Evolutionary conservation across 2,797 vertebrate genomes (phyloP).

Genomic region (Eulemur coronatus): DNA sequence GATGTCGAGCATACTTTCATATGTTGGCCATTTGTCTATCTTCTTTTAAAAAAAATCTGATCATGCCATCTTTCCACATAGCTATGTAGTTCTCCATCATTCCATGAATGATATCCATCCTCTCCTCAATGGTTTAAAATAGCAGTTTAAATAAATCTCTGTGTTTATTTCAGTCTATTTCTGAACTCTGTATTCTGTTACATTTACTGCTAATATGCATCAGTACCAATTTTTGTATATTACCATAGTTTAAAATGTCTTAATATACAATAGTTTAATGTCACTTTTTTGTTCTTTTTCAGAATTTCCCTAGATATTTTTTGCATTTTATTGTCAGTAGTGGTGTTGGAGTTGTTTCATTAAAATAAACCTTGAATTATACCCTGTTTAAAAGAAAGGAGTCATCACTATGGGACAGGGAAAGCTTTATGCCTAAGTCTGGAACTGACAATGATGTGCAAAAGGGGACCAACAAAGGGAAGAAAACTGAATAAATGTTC

Average conservation of each 20-base stretch:
- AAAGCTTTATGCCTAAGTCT: neutral
- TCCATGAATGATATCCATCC: neutral
- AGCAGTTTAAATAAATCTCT: neutral
- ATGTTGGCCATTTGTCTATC: neutral
- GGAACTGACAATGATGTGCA: neutral
- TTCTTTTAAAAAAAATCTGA: neutral
- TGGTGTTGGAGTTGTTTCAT: neutral
- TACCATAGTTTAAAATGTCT: neutral
- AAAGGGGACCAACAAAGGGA: neutral
- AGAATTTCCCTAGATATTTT: neutral
- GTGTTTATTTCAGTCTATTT: neutral
- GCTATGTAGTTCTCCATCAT: neutral
- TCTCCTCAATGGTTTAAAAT: neutral
- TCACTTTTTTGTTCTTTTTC: neutral
- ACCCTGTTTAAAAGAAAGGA: neutral
- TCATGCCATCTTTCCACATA: neutral
- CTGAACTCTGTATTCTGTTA: neutral
- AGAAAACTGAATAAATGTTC: neutral
- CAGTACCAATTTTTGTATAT: neutral
- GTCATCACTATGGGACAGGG: neutral
- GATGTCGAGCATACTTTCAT: neutral
- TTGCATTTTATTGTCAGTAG: neutral
- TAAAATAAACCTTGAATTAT: neutral
- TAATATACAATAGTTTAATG: neutral
- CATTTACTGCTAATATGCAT: neutral